Conservation (phyloP, 1,140 invertebrate genomes). For the Lepidurus couesii region DNA sequence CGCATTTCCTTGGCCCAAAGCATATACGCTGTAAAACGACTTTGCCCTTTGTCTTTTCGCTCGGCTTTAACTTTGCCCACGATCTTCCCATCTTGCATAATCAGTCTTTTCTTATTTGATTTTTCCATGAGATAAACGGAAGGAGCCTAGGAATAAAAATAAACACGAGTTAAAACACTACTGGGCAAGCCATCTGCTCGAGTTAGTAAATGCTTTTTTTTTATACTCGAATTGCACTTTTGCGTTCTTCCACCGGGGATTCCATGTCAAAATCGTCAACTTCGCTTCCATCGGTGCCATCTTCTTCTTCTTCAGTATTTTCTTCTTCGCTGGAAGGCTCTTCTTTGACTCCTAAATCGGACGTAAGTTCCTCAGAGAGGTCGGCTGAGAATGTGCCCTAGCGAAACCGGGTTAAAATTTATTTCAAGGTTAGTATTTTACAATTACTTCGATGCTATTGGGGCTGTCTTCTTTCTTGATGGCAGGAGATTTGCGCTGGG, state of each 20-base stretch:
- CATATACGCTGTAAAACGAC: slow-evolving; percentile 75
- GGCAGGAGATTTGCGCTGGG: neutral
- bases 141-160: slow-evolving; percentile 46
- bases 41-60: slow-evolving; percentile 67
- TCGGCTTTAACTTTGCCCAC: slow-evolving; percentile 53
- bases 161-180: neutral
- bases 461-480: neutral
- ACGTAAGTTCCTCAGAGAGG: neutral
- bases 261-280: neutral
- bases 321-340: neutral
- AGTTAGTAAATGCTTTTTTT: neutral
- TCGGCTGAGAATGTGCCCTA: neutral
- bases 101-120: slow-evolving; percentile 62
- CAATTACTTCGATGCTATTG: neutral
- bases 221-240: neutral
- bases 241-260: neutral
- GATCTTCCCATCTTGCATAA: slow-evolving; percentile 61
- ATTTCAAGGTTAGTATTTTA: neutral
- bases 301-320: slow-evolving; percentile 30
- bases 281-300: neutral
- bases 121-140: slow-evolving; percentile 74
- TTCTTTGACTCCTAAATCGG: neutral
- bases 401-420: neutral
- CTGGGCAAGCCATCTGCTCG: neutral
- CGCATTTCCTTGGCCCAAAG: slow-evolving; percentile 78